Conservation (phyloP, 1,140 invertebrate genomes). For the Drosophila oshimai region DNA sequence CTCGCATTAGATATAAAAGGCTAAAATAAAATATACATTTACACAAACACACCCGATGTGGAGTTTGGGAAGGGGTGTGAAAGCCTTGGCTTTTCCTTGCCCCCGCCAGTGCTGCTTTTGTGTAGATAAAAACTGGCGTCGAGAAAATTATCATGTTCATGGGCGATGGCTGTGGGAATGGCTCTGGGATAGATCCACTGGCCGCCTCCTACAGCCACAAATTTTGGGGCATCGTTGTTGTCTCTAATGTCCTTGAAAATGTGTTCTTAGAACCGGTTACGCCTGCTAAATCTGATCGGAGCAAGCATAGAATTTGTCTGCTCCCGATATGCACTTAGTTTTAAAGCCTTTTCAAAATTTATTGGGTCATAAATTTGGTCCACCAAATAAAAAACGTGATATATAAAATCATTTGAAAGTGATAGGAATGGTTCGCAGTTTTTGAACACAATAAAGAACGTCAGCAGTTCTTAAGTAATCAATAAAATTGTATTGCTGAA, state of each 20-base stretch:
- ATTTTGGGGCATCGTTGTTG: constrained; percentile 41
- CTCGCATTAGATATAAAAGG: constrained; percentile 78
- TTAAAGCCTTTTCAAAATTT: constrained; percentile 14
- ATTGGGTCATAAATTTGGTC: constrained; percentile 20
- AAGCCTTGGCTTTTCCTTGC: constrained; percentile 33
- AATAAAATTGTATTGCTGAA: background rate
- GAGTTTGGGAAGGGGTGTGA: background rate
- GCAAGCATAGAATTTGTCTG: background rate
- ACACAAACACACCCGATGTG: constrained; percentile 49
- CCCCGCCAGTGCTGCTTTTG: constrained; percentile 50
- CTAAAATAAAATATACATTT: constrained; percentile 81
- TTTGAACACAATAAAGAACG: background rate
- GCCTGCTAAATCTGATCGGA: constrained; percentile 8
- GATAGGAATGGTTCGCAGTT: background rate
- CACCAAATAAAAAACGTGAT: too few species aligned
- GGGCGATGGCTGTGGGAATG: constrained; percentile 44
- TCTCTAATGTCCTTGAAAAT: constrained; percentile 34
- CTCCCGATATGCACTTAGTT: constrained; percentile 2
- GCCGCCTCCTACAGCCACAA: constrained; percentile 18
- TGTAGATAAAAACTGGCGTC: constrained; percentile 79
- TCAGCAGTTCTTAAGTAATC: background rate
- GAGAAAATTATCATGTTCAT: constrained; percentile 81
- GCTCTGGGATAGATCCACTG: constrained; percentile 30
- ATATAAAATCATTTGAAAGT: background rate
- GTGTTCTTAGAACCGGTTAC: constrained; percentile 33